Percentiles rank a stretch among this genome's conserved stretches.
Conservation (phyloP, 2,888 invertebrate genomes). For the Microctonus hyperodae region DNA sequence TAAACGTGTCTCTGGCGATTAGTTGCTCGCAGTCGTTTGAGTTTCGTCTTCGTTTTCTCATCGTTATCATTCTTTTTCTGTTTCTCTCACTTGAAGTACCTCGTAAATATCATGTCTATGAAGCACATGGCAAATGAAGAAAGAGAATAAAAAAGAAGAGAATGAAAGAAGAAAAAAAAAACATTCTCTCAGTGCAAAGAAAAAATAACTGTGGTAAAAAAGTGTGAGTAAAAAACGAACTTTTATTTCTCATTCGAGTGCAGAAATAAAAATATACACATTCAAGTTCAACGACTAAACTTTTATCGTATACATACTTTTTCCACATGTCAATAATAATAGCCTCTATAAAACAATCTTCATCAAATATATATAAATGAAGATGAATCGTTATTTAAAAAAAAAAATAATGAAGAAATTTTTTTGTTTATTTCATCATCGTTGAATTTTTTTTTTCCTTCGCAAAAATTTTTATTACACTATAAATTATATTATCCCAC, state of each 20-base stretch:
- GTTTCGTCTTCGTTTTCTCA: neutral
- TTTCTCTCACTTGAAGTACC: constrained; percentile 16
- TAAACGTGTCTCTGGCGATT: constrained; percentile 29
- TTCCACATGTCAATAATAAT: neutral
- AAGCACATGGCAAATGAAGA: constrained; percentile 25
- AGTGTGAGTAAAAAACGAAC: neutral
- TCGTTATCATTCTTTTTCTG: too few species aligned
- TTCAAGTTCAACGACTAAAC: constrained; percentile 26
- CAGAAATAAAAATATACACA: neutral
- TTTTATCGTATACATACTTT: neutral
- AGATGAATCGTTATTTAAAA: too few species aligned
- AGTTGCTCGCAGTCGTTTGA: constrained; percentile 22
- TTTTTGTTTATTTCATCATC: too few species aligned
- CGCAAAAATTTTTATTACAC: neutral
- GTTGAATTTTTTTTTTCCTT: neutral
- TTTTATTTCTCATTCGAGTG: too few species aligned
- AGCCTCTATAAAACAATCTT: neutral
- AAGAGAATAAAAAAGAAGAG: neutral
- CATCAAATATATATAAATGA: neutral
- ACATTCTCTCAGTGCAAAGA: neutral
- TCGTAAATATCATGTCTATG: constrained; percentile 30
- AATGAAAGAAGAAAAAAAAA: neutral
- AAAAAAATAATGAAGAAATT: too few species aligned
- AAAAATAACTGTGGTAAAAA: neutral
- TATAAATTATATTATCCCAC: constrained; percentile 3